Conservation (phyloP, 2,888 invertebrate genomes). For the Stenurella melanura region DNA sequence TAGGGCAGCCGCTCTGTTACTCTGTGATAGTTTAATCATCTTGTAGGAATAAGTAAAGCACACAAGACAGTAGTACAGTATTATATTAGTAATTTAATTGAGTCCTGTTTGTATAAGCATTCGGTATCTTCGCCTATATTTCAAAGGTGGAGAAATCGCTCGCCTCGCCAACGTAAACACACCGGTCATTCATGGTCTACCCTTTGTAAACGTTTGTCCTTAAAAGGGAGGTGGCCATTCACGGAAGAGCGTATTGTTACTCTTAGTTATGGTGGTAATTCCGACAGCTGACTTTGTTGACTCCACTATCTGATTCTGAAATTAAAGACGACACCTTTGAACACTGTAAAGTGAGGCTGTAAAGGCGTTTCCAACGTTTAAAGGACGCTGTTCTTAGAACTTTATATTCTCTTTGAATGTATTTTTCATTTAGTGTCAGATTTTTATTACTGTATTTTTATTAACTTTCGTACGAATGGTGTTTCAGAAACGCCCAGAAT, state of each 20-base stretch:
- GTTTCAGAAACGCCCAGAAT: neutral
- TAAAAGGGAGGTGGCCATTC: constrained; percentile 15
- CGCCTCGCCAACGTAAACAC: neutral
- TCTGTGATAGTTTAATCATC: no score
- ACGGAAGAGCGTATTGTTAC: constrained; percentile 17
- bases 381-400: neutral
- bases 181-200: neutral
- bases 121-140: neutral
- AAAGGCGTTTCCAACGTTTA: constrained; percentile 2
- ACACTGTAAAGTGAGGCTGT: neutral
- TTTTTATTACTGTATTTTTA: neutral
- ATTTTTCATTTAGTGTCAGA: constrained; percentile 4
- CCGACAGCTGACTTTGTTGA: constrained; percentile 3
- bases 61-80: no score
- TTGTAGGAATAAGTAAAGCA: no score
- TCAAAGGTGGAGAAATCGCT: neutral
- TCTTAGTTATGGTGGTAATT: constrained; percentile 13
- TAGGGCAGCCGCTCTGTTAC: no score
- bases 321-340: constrained; percentile 24
- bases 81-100: neutral
- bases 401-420: constrained; percentile 9
- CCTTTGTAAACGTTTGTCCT: constrained; percentile 5
- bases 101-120: neutral
- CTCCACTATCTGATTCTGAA: constrained; percentile 15
- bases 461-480: neutral